Conservation (phyloP, 92 coral and sea anemone species). For the Heteractis magnifica region DNA sequence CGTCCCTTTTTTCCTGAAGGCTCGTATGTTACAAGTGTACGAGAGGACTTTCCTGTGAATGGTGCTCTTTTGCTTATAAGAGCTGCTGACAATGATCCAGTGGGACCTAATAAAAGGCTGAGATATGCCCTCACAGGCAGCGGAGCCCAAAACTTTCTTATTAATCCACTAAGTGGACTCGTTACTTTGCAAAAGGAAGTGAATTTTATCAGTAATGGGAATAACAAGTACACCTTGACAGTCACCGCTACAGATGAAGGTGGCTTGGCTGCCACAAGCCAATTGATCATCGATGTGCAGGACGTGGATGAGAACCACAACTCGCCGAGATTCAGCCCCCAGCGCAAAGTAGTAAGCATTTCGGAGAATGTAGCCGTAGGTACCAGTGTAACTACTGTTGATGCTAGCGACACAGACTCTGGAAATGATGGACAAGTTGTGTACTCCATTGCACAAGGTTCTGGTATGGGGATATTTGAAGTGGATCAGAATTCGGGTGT, state of each 20-base stretch:
- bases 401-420: conserved; percentile 52
- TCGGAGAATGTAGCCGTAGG: conserved; percentile 48
- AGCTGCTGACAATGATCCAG: conserved; percentile 63
- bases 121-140: conserved; percentile 51
- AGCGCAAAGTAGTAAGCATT: conserved; percentile 27
- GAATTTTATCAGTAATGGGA: conserved; percentile 26
- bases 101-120: conserved; percentile 50
- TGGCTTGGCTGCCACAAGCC: conserved; percentile 29
- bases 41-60: conserved; percentile 70
- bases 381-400: conserved; percentile 25
- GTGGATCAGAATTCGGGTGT: conserved; percentile 56
- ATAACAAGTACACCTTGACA: conserved; percentile 31
- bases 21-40: conserved; percentile 59
- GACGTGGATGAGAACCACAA: conserved; percentile 66
- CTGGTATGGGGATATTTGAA: conserved; percentile 68
- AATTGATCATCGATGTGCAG: conserved; percentile 48
- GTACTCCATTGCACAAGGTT: conserved; percentile 65
- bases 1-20: conserved; percentile 63
- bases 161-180: conserved; percentile 58
- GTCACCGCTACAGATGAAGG: conserved; percentile 52
- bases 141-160: conserved; percentile 36
- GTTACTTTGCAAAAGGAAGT: conserved; percentile 41
- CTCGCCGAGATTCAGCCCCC: conserved; percentile 62
- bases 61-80: conserved; percentile 61
- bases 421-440: conserved; percentile 49